Percentiles rank a stretch among this genome's conserved stretches.
phyloP scores from a whole-genome alignment of 2,888 invertebrate genomes.

The Plagiodera versicolora region DNA sequence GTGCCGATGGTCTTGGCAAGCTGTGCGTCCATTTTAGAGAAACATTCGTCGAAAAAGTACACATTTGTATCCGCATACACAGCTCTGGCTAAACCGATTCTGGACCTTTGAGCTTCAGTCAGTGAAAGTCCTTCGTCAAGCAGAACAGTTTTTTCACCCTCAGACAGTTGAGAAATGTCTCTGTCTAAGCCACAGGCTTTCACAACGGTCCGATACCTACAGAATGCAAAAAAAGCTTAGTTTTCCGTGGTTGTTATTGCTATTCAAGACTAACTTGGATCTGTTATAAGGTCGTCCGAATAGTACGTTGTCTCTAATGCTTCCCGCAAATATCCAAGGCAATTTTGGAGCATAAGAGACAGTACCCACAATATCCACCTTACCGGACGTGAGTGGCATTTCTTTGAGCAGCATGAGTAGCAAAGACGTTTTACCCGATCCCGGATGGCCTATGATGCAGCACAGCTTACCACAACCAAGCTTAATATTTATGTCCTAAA shows the following conservation, averaged over 20 bases:
- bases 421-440: constrained; percentile 71
- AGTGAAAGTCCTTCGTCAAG: constrained; percentile 79
- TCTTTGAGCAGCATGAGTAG: constrained; percentile 74
- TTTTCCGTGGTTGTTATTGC: background rate
- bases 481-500: constrained; percentile 11
- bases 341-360: constrained; percentile 76
- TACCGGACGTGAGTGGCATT: constrained; percentile 64
- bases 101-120: constrained; percentile 80
- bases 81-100: constrained; percentile 76
- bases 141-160: constrained; percentile 73
- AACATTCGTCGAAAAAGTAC: constrained; percentile 78
- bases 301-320: constrained; percentile 76
- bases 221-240: background rate
- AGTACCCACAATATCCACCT: constrained; percentile 63
- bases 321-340: constrained; percentile 75
- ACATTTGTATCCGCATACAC: constrained; percentile 77
- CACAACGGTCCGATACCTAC: constrained; percentile 54
- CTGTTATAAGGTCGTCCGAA: constrained; percentile 70
- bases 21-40: constrained; percentile 77
- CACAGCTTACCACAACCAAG: constrained; percentile 45
- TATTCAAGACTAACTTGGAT: constrained; percentile 48
- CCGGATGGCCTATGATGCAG: constrained; percentile 64
- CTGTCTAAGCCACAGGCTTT: constrained; percentile 65
- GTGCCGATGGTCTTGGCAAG: constrained; percentile 76
- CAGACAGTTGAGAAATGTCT: constrained; percentile 72